These are phyloP conservation scores for Sardina pilchardus DNA, from an alignment of 2,113 vertebrate species.

Conservation along the genomic window DNA sequence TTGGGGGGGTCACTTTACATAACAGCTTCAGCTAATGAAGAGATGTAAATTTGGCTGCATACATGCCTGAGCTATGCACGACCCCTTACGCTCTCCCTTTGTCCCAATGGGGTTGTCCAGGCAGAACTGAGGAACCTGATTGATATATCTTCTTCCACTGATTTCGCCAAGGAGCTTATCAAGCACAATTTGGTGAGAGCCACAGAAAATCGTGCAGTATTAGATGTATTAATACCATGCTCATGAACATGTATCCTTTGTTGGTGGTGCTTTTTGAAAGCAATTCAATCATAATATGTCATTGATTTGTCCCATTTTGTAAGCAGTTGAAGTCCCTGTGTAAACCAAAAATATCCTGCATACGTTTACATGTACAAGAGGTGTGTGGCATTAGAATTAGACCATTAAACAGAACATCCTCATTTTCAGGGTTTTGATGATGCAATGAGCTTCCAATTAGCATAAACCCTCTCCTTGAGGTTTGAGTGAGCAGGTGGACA, in stretches of 20 bases:
- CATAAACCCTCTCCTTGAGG: too few relatives aligned
- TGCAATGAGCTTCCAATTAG: too few relatives aligned
- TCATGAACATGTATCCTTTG: too few relatives aligned
- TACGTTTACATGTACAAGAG: too few relatives aligned
- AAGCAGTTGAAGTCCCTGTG: too few relatives aligned
- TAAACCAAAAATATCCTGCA: too few relatives aligned
- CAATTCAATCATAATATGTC: background rate
- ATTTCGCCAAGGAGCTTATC: conserved; percentile 98
- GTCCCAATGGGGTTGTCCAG: conserved; percentile 63
- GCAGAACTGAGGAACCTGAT: conserved; percentile 92
- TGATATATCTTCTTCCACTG: conserved; percentile 86
- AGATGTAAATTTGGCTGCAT: background rate
- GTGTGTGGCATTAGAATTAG: too few relatives aligned
- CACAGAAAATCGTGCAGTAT: background rate
- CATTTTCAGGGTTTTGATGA: too few relatives aligned
- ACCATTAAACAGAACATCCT: too few relatives aligned
- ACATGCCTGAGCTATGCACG: background rate
- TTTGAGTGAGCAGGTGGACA: too few relatives aligned
- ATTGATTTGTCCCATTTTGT: too few relatives aligned
- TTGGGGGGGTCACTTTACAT: background rate
- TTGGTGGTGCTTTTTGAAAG: background rate
- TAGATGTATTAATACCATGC: too few relatives aligned
- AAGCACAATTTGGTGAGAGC: conserved; percentile 89
- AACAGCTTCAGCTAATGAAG: background rate
- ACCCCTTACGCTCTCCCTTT: background rate